Percentiles rank a stretch among this genome's conserved stretches.
These are phyloP conservation scores for Gonatopus flavifemur DNA, from an alignment of 1,140 invertebrate species.

Conservation along the genomic window DNA sequence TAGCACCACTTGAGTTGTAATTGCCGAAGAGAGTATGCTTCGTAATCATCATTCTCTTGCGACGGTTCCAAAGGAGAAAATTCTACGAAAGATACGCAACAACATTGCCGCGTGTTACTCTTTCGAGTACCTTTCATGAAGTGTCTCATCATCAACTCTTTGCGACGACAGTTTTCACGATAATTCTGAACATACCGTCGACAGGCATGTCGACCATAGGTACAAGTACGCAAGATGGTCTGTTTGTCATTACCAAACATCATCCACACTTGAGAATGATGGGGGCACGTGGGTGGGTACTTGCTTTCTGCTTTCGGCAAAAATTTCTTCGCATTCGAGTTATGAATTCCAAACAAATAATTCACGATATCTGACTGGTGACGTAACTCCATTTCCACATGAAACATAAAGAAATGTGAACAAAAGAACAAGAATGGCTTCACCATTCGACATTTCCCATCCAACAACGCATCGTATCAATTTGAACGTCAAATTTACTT, in stretches of 20 bases:
- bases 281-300: too few relatives aligned
- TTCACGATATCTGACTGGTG: too few relatives aligned
- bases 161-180: conserved; percentile 37
- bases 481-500: too few relatives aligned
- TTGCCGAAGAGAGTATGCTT: conserved; percentile 36
- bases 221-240: too few relatives aligned
- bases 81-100: conserved; percentile 26
- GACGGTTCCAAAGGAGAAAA: conserved; percentile 15
- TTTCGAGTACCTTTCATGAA: conserved; percentile 27
- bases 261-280: conserved; percentile 18
- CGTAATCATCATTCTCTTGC: conserved; percentile 25
- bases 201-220: conserved; percentile 15
- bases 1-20: conserved; percentile 38
- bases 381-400: too few relatives aligned
- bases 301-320: too few relatives aligned
- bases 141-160: conserved; percentile 35
- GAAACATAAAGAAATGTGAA: too few relatives aligned
- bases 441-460: too few relatives aligned
- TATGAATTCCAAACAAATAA: too few relatives aligned
- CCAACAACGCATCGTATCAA: too few relatives aligned
- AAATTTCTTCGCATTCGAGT: too few relatives aligned
- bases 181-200: conserved; percentile 9
- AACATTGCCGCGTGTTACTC: background rate
- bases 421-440: too few relatives aligned
- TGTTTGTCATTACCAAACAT: conserved; percentile 28